Conservation (phyloP, 1,140 invertebrate genomes). For the Scaptomyza pallida region DNA sequence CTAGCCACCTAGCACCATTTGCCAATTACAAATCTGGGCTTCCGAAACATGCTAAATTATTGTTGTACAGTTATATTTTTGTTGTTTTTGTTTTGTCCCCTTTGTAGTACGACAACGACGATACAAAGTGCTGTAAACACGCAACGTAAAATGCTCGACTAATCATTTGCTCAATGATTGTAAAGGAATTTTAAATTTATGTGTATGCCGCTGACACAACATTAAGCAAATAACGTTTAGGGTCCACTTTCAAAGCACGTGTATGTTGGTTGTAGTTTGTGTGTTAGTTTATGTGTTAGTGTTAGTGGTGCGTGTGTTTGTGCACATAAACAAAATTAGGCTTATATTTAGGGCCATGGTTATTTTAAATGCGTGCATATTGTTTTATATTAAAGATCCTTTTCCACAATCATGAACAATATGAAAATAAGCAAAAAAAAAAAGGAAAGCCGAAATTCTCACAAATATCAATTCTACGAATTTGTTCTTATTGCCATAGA, state of each 20-base stretch:
- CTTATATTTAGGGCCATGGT: no score
- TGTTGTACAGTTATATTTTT: slow-evolving; percentile 4
- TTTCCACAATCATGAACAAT: no score
- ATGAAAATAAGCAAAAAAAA: no score
- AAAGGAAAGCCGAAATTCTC: no score
- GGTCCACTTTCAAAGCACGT: background rate
- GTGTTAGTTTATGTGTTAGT: background rate
- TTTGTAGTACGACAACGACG: no score
- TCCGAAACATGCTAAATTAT: slow-evolving; percentile 35
- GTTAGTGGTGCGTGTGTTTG: slow-evolving; percentile 16
- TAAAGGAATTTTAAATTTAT: slow-evolving; percentile 68
- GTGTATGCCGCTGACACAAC: slow-evolving; percentile 11
- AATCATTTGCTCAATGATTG: slow-evolving; percentile 74
- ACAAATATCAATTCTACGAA: no score
- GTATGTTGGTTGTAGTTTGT: no score
- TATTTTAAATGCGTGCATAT: no score
- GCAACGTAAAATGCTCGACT: slow-evolving; percentile 45
- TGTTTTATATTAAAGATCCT: no score
- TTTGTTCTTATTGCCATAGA: background rate
- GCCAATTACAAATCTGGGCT: slow-evolving; percentile 27
- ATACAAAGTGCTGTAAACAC: slow-evolving; percentile 10
- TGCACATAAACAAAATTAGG: no score
- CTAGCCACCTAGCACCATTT: slow-evolving; percentile 12
- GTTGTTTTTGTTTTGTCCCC: slow-evolving; percentile 9
- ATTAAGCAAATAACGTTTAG: slow-evolving; percentile 52